Evolutionary conservation across 2,888 invertebrate species (phyloP).

Genomic region (Scrobipalpa costella): DNA sequence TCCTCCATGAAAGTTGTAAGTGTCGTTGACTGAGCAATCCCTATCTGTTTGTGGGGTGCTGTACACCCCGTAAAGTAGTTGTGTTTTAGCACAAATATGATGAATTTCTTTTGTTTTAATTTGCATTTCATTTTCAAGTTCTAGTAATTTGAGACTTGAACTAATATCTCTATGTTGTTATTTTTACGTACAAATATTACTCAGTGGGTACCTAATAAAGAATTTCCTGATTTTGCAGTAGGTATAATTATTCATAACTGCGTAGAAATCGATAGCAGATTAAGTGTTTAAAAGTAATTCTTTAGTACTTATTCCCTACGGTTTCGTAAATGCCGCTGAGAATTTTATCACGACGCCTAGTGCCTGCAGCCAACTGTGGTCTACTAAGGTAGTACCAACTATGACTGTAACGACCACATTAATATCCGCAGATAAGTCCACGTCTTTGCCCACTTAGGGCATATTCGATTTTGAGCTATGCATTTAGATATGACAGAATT

Average conservation of each 20-base stretch:
- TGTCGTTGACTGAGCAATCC: no score
- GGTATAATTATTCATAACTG: constrained; percentile 4
- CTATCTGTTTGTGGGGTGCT: no score
- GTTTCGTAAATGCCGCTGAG: constrained; percentile 17
- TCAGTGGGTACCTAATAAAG: background rate
- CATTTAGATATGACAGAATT: background rate
- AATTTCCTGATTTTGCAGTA: background rate
- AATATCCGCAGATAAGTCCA: background rate
- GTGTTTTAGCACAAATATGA: no score
- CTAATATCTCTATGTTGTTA: no score
- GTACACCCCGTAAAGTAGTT: no score
- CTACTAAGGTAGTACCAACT: no score
- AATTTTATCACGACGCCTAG: constrained; percentile 10
- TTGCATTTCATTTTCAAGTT: no score
- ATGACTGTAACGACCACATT: background rate
- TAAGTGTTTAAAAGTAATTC: constrained; percentile 20
- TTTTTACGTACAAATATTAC: background rate
- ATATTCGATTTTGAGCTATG: background rate
- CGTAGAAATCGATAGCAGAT: constrained; percentile 4
- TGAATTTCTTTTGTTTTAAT: no score
- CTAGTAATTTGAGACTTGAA: no score
- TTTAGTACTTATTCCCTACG: constrained; percentile 1
- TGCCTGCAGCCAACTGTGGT: background rate
- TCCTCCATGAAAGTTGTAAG: no score
- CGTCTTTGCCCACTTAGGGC: constrained; percentile 1